Evolutionary conservation across 1,140 invertebrate genomes (phyloP).

Genomic region (Medauroidea extradentata): DNA sequence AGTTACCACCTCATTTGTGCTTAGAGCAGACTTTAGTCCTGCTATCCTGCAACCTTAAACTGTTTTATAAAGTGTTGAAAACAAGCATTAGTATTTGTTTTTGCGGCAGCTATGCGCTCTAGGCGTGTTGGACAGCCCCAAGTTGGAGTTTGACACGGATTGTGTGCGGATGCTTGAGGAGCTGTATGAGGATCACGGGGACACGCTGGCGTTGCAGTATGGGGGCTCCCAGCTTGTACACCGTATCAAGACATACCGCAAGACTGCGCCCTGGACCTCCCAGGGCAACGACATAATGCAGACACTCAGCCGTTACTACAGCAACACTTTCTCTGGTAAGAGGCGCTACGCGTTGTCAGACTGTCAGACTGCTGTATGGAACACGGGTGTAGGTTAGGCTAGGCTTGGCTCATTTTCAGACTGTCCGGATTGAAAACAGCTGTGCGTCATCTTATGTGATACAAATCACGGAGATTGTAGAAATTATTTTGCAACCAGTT

Average conservation of each 20-base stretch:
- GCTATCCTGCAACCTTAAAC: too few relatives aligned
- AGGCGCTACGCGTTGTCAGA: too few relatives aligned
- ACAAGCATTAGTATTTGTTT: not conserved
- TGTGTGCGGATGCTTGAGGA: slow-evolving; percentile 92
- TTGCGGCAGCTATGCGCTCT: slow-evolving; percentile 68
- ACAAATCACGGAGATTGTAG: too few relatives aligned
- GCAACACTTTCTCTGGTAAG: slow-evolving; percentile 90
- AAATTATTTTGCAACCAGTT: too few relatives aligned
- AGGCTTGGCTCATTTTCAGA: too few relatives aligned
- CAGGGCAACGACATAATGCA: slow-evolving; percentile 99
- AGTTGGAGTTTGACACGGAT: slow-evolving; percentile 92
- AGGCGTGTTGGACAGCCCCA: slow-evolving; percentile 78
- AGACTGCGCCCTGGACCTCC: slow-evolving; percentile 94
- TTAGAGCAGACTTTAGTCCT: too few relatives aligned
- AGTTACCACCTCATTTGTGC: too few relatives aligned
- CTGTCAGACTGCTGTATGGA: too few relatives aligned
- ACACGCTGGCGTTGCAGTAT: slow-evolving; percentile 96
- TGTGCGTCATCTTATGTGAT: too few relatives aligned
- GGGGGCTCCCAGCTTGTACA: slow-evolving; percentile 98
- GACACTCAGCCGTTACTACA: slow-evolving; percentile 95
- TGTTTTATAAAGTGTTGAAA: too few relatives aligned
- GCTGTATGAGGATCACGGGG: slow-evolving; percentile 97
- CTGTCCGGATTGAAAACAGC: too few relatives aligned
- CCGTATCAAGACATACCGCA: slow-evolving; percentile 83
- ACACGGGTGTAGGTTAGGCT: too few relatives aligned